Conservation (phyloP, 2,113 vertebrate species). For the Tachuris rubrigastra region DNA sequence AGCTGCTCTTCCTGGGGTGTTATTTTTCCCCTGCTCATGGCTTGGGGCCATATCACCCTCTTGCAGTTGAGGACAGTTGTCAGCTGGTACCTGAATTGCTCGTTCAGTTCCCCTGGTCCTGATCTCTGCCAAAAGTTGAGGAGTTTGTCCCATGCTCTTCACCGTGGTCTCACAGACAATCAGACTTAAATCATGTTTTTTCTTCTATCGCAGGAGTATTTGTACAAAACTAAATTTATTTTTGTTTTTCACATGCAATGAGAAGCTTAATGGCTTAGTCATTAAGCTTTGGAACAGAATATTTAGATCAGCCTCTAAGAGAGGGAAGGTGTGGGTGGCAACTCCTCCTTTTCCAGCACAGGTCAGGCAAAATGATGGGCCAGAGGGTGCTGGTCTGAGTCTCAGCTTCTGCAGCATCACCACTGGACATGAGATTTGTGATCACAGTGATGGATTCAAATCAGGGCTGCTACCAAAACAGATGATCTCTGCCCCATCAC, state of each 20-base stretch:
- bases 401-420: not conserved
- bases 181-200: not conserved
- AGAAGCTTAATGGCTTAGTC: not conserved
- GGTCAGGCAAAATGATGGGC: not conserved
- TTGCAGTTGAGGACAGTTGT: not conserved
- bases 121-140: not conserved
- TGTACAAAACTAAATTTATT: not conserved
- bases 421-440: accelerated
- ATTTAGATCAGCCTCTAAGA: not conserved
- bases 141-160: not conserved
- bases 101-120: not conserved
- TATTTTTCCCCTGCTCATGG: not conserved
- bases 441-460: not conserved
- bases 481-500: not conserved
- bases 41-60: not conserved
- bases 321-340: not conserved
- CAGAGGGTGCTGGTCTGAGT: not conserved
- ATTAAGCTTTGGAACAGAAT: not conserved
- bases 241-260: not conserved
- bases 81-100: not conserved
- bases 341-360: not conserved
- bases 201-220: not conserved
- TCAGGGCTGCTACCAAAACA: not conserved
- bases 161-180: not conserved
- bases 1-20: not conserved